These are phyloP conservation scores for Thysanoteuthis rhombus DNA, from an alignment of 2,888 invertebrate species.

Conservation along the genomic window DNA sequence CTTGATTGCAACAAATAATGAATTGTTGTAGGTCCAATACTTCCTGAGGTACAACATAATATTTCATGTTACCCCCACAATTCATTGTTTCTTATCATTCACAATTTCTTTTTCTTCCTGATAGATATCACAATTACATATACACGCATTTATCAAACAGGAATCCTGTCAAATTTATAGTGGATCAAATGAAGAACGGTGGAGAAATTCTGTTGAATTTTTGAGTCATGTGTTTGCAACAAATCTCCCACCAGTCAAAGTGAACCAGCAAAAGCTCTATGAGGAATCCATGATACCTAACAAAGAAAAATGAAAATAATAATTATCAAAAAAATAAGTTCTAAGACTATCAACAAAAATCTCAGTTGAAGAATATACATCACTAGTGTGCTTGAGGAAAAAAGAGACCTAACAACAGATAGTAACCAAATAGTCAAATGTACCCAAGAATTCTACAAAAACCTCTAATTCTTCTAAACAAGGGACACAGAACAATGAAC, in stretches of 20 bases:
- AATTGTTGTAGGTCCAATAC: neutral
- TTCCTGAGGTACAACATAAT: no score
- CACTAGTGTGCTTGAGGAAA: no score
- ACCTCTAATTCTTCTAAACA: no score
- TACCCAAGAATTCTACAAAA: no score
- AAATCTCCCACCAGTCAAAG: slow-evolving; percentile 91
- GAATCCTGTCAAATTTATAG: slow-evolving; percentile 81
- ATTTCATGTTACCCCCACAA: no score
- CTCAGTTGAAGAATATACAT: no score
- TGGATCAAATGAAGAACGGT: slow-evolving; percentile 91
- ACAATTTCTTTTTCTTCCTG: slow-evolving; percentile 22
- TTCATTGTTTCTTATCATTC: neutral
- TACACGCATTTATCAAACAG: slow-evolving; percentile 86
- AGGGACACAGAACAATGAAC: no score
- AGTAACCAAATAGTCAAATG: no score
- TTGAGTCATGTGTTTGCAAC: slow-evolving; percentile 91
- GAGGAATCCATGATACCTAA: slow-evolving; percentile 76
- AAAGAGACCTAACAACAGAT: no score
- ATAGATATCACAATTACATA: slow-evolving; percentile 83
- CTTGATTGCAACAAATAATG: neutral
- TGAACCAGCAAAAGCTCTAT: slow-evolving; percentile 91
- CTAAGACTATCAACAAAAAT: no score
- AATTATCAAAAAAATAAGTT: no score
- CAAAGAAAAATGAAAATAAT: no score
- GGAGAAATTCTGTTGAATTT: slow-evolving; percentile 97